Percentiles rank a stretch among this genome's conserved stretches.
phyloP scores from a whole-genome alignment of 1,140 invertebrate genomes.

The Nephotettix cincticeps region DNA sequence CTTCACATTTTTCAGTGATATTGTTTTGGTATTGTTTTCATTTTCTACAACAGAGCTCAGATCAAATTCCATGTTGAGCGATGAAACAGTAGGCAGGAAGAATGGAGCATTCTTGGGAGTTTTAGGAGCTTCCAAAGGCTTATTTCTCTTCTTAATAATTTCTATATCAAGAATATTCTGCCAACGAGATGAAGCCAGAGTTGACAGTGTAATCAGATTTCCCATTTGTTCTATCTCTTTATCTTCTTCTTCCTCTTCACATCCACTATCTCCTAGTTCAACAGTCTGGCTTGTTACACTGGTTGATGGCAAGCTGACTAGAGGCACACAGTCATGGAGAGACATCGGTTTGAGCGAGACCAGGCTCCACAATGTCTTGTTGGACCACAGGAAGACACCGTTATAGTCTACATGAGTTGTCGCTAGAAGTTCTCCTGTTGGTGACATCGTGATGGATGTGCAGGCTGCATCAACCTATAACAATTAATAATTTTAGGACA shows the following conservation, averaged over 20 bases:
- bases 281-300: slow-evolving; percentile 46
- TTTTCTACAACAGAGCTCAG: slow-evolving; percentile 48
- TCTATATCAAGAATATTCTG: slow-evolving; percentile 90
- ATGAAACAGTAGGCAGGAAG: slow-evolving; percentile 88
- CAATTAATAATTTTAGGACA: too few relatives aligned
- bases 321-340: slow-evolving; percentile 55
- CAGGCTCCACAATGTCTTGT: slow-evolving; percentile 80
- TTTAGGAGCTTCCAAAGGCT: slow-evolving; percentile 82
- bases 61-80: slow-evolving; percentile 81
- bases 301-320: slow-evolving; percentile 57
- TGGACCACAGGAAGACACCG: slow-evolving; percentile 93
- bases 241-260: slow-evolving; percentile 61
- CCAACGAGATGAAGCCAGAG: slow-evolving; percentile 86
- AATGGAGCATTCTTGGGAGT: slow-evolving; percentile 87
- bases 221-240: slow-evolving; percentile 79
- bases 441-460: slow-evolving; percentile 84
- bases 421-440: slow-evolving; percentile 85
- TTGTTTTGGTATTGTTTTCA: slow-evolving; percentile 41
- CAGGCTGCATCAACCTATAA: slow-evolving; percentile 66
- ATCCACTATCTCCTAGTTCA: slow-evolving; percentile 52
- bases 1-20: slow-evolving; percentile 46
- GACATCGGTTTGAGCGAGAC: slow-evolving; percentile 75
- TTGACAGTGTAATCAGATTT: slow-evolving; percentile 84
- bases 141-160: slow-evolving; percentile 86
- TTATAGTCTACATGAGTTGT: slow-evolving; percentile 86